Conservation (phyloP, 2,888 invertebrate species). For the Meiosimyza decipiens region DNA sequence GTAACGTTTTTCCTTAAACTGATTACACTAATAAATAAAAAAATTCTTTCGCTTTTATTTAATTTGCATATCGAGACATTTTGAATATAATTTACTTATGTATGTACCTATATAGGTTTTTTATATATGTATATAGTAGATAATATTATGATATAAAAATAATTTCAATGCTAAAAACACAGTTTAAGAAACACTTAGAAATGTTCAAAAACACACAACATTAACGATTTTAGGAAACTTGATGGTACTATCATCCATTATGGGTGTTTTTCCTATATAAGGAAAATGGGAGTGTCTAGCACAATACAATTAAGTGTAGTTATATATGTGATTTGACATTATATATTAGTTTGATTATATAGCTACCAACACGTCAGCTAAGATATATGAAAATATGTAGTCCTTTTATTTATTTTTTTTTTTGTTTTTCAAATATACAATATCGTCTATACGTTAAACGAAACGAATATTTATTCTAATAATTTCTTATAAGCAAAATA, state of each 20-base stretch:
- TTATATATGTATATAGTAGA: neutral
- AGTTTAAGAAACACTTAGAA: constrained; percentile 20
- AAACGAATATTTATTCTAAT: neutral
- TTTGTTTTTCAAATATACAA: constrained; percentile 1
- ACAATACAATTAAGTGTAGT: neutral
- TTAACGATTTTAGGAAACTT: constrained; percentile 30
- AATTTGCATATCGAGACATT: constrained; percentile 1
- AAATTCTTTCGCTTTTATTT: constrained; percentile 15
- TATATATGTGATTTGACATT: neutral
- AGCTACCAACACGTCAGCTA: constrained; percentile 21
- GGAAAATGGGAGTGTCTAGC: neutral
- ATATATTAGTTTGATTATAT: neutral
- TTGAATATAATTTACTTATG: neutral
- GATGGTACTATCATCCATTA: constrained; percentile 2
- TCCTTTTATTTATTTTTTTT: constrained; percentile 9
- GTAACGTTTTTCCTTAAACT: constrained; percentile 3
- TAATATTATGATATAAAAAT: constrained; percentile 17
- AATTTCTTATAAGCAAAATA: neutral
- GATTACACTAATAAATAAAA: constrained; percentile 14
- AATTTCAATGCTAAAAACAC: constrained; percentile 18
- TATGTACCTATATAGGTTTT: too few relatives aligned
- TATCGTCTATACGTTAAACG: neutral
- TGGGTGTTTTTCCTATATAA: neutral
- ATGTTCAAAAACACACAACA: constrained; percentile 26
- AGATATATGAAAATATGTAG: constrained; percentile 18